Evolutionary conservation across 2,113 vertebrate genomes (phyloP).

Genomic region (Archocentrus centrarchus): DNA sequence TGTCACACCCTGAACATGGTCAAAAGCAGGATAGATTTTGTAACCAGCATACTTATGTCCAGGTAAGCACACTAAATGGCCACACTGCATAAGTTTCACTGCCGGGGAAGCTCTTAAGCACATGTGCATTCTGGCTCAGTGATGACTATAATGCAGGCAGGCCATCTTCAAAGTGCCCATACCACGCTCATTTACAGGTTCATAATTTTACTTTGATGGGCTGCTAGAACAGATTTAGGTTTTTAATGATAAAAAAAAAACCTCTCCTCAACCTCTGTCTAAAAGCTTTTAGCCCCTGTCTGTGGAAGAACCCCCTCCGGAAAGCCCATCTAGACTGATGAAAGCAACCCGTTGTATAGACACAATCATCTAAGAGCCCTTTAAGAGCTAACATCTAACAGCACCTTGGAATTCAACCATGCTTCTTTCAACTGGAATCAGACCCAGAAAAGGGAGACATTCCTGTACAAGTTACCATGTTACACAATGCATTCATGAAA

Average conservation of each 20-base stretch:
- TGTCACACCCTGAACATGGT: neutral
- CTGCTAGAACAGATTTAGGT: neutral
- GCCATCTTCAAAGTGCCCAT: neutral
- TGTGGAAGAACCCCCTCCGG: neutral
- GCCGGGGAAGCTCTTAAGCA: neutral
- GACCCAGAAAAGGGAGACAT: neutral
- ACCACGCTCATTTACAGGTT: neutral
- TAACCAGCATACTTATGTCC: neutral
- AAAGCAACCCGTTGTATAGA: neutral
- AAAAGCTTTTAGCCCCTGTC: neutral
- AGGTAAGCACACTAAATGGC: neutral
- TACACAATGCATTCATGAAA: neutral
- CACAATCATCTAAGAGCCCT: neutral
- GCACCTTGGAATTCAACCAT: neutral
- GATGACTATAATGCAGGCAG: neutral
- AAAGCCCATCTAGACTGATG: neutral
- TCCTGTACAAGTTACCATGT: neutral
- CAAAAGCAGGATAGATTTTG: neutral
- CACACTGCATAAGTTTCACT: neutral
- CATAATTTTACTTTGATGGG: conserved; percentile 1
- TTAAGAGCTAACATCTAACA: neutral
- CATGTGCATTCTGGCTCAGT: neutral
- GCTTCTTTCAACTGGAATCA: neutral
- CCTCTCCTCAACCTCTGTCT: neutral
- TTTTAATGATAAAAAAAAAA: neutral